Evolutionary conservation across 2,888 invertebrate species (phyloP).

Genomic region (Pseudococcus longispinus): DNA sequence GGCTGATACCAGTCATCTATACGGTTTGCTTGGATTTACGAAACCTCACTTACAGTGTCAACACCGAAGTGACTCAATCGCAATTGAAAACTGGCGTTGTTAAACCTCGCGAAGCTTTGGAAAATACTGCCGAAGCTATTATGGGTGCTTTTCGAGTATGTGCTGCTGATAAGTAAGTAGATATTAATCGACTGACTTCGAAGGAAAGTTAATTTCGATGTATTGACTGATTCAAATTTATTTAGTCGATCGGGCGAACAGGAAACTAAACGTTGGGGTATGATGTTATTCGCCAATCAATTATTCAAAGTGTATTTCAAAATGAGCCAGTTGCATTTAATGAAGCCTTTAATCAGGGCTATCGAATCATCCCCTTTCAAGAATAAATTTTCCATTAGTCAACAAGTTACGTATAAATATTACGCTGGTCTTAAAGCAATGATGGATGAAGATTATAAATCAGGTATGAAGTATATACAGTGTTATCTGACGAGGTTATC

Average conservation of each 20-base stretch:
- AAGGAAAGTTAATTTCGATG: conserved; percentile 33
- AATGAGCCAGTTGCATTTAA: conserved; percentile 86
- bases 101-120: conserved; percentile 72
- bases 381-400: conserved; percentile 87
- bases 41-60: conserved; percentile 81
- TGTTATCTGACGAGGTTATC: not conserved
- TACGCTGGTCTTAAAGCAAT: conserved; percentile 97
- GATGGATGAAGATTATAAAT: conserved; percentile 96
- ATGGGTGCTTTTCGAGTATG: conserved; percentile 94
- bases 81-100: conserved; percentile 58
- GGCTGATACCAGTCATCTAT: conserved; percentile 95
- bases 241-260: conserved; percentile 75
- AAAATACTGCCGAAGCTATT: conserved; percentile 91
- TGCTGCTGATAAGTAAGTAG: conserved; percentile 82
- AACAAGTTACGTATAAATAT: conserved; percentile 95
- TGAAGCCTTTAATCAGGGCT: conserved; percentile 93
- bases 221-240: conserved; percentile 59
- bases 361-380: conserved; percentile 92
- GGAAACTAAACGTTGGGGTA: conserved; percentile 94
- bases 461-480: conserved; percentile 65
- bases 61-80: conserved; percentile 62
- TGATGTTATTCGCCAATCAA: conserved; percentile 96
- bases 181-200: not conserved
- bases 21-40: conserved; percentile 87
- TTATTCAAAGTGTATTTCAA: conserved; percentile 96